Evolutionary conservation across 2,888 invertebrate genomes (phyloP).

Genomic region (Standfussiana lucernea): DNA sequence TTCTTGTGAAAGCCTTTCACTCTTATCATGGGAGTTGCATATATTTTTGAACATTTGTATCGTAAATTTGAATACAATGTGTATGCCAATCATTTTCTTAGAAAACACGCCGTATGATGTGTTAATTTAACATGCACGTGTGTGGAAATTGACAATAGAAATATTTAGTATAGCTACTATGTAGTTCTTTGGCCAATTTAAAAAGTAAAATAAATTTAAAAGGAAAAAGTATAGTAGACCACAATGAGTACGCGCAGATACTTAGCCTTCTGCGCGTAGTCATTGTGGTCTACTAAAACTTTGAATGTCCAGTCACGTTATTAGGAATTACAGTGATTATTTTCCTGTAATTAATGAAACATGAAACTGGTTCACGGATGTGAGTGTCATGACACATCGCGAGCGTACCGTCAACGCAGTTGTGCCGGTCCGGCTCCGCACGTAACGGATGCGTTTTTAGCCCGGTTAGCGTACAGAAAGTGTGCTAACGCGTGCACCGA

Average conservation of each 20-base stretch:
- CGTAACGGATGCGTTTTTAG: slow-evolving; percentile 87
- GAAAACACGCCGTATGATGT: slow-evolving; percentile 1
- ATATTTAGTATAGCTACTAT: neutral
- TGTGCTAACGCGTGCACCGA: slow-evolving; percentile 84
- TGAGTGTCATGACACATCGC: slow-evolving; percentile 62
- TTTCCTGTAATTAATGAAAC: slow-evolving; percentile 62
- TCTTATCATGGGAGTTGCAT: slow-evolving; percentile 84
- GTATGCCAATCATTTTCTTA: slow-evolving; percentile 33
- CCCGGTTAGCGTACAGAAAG: slow-evolving; percentile 84
- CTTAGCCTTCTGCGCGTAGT: neutral
- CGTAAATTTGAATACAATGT: slow-evolving; percentile 45
- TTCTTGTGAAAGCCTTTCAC: slow-evolving; percentile 90
- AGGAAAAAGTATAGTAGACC: neutral
- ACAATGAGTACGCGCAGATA: neutral
- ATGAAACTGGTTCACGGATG: slow-evolving; percentile 60
- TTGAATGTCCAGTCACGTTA: slow-evolving; percentile 22
- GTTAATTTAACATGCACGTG: slow-evolving; percentile 1
- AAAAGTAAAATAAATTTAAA: neutral
- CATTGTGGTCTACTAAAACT: slow-evolving; percentile 9
- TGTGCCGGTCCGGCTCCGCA: slow-evolving; percentile 59
- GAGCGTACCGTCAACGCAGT: slow-evolving; percentile 60
- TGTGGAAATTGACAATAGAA: slow-evolving; percentile 7
- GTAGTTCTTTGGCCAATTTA: neutral
- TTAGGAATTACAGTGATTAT: slow-evolving; percentile 38
- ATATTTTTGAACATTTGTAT: slow-evolving; percentile 59